A percentile compares a stretch with the other conserved stretches of the same genome.
Evolutionary conservation across 2,888 invertebrate genomes (phyloP).

Genomic region (Cynaeus angustus): DNA sequence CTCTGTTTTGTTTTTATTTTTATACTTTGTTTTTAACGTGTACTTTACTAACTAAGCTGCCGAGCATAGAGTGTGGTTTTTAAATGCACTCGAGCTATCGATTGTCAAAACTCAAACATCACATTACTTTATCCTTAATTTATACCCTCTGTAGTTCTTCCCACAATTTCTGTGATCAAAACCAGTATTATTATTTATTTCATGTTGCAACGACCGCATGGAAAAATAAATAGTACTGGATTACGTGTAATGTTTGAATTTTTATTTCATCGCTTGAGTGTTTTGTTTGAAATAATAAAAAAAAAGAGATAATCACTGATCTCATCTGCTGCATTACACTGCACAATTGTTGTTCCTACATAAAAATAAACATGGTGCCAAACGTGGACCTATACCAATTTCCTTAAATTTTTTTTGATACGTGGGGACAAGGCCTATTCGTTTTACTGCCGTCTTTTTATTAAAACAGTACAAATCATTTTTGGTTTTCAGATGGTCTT

Average conservation of each 20-base stretch:
- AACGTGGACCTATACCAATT: constrained; percentile 51
- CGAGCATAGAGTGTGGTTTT: constrained; percentile 51
- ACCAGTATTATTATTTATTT: constrained; percentile 45
- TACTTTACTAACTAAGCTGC: constrained; percentile 57
- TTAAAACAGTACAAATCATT: constrained; percentile 56
- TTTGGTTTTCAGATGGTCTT: constrained; percentile 17
- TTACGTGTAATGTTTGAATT: constrained; percentile 39
- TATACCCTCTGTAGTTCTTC: constrained; percentile 39
- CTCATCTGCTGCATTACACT: constrained; percentile 64
- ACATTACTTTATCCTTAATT: constrained; percentile 33
- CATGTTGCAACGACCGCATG: constrained; percentile 15
- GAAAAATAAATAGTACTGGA: constrained; percentile 41
- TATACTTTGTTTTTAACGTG: constrained; percentile 47
- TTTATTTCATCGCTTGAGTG: constrained; percentile 40
- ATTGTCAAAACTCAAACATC: constrained; percentile 40
- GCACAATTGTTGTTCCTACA: constrained; percentile 63
- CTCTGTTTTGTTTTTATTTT: constrained; percentile 47
- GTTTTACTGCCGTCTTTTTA: constrained; percentile 52
- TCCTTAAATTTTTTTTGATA: constrained; percentile 16
- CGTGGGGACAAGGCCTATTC: constrained; percentile 46
- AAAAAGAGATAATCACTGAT: constrained; percentile 60
- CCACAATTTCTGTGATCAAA: constrained; percentile 46
- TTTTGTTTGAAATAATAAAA: constrained; percentile 36
- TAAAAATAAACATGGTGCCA: constrained; percentile 57
- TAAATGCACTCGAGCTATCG: constrained; percentile 31